phyloP scores from a whole-genome alignment of 2,797 vertebrate species.

The Danio tinwini region DNA sequence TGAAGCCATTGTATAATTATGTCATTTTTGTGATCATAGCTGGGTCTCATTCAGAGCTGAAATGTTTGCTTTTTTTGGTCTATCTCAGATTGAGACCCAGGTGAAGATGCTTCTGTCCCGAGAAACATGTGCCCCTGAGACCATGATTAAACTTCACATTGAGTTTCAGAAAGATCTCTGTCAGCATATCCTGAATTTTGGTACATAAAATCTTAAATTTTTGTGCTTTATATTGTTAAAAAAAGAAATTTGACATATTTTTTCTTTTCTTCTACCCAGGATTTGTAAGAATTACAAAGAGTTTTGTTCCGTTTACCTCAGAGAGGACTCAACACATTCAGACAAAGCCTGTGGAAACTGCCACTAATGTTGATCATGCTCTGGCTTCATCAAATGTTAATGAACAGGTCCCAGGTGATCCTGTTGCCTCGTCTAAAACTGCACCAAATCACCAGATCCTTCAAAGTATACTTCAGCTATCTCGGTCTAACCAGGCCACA shows the following conservation, averaged over 20 bases:
- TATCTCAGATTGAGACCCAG: constrained; percentile 59
- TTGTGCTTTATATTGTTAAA: neutral
- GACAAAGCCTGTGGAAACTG: neutral
- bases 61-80: neutral
- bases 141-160: constrained; percentile 57
- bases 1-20: neutral
- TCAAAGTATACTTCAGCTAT: neutral
- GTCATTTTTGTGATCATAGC: neutral
- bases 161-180: constrained; percentile 46
- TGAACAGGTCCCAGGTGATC: neutral
- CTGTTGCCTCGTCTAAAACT: neutral
- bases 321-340: neutral
- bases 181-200: constrained; percentile 46
- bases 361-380: neutral
- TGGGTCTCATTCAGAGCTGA: neutral
- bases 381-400: neutral
- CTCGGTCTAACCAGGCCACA: neutral
- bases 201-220: constrained; percentile 39
- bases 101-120: constrained; percentile 56
- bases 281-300: constrained; percentile 5
- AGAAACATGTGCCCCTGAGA: constrained; percentile 51
- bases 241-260: neutral
- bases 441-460: neutral
- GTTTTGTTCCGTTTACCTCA: constrained; percentile 24
- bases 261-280: neutral